A percentile compares a stretch with the other conserved stretches of the same genome.
phyloP scores from a whole-genome alignment of 92 coral and sea anemone genomes.

The Paramuricea clavata region DNA sequence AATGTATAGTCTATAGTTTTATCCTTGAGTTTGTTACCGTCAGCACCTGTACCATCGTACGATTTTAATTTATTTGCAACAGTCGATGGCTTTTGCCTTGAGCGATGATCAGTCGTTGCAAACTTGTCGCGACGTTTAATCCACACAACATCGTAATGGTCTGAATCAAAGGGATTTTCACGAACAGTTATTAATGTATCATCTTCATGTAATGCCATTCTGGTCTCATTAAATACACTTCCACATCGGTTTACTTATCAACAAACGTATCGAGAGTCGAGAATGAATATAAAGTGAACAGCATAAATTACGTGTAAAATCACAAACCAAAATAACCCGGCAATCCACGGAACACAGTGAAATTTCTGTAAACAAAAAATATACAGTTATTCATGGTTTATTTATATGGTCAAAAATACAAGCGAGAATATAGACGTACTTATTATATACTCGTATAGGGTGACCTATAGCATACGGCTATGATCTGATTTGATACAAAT shows the following conservation, averaged over 20 bases:
- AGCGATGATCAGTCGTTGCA: slow-evolving; percentile 9
- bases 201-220: background rate
- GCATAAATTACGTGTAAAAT: slow-evolving; percentile 32
- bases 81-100: slow-evolving; percentile 3
- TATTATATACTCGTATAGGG: background rate
- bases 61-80: slow-evolving; percentile 36
- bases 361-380: slow-evolving; percentile 21
- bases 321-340: background rate
- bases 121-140: slow-evolving; percentile 17
- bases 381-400: background rate
- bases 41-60: background rate
- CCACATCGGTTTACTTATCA: slow-evolving; percentile 21
- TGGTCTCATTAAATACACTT: background rate
- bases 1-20: slow-evolving; percentile 16
- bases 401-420: slow-evolving; percentile 2
- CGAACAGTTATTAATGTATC: slow-evolving; percentile 28
- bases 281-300: slow-evolving; percentile 14
- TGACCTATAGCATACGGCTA: background rate
- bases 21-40: slow-evolving; percentile 23
- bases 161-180: slow-evolving; percentile 38
- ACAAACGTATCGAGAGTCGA: background rate
- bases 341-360: background rate
- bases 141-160: slow-evolving; percentile 16
- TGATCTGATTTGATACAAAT: background rate
- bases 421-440: background rate